phyloP scores from a whole-genome alignment of 2,797 vertebrate genomes.

The Lepilemur septentrionalis region DNA sequence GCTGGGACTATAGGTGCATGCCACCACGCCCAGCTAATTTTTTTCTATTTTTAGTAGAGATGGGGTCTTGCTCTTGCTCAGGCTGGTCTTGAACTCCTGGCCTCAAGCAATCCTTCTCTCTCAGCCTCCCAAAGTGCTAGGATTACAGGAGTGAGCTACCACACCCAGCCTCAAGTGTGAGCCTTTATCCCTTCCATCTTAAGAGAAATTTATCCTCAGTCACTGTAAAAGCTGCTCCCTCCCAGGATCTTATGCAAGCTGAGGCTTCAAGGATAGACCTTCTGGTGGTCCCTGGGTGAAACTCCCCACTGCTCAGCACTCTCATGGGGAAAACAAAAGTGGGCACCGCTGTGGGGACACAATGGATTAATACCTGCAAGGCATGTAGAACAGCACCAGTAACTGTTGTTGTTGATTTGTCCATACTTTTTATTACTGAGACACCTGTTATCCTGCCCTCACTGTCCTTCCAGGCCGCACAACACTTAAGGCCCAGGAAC shows the following conservation, averaged over 20 bases:
- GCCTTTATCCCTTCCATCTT: background rate
- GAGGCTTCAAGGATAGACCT: background rate
- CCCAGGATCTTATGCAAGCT: background rate
- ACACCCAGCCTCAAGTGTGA: background rate
- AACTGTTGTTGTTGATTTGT: background rate
- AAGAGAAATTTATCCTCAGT: background rate
- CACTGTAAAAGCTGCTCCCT: background rate
- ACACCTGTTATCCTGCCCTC: background rate
- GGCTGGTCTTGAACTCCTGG: no score
- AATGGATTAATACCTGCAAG: background rate
- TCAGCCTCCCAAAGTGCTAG: no score
- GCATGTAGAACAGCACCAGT: accelerated
- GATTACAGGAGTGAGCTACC: no score
- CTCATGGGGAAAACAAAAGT: background rate
- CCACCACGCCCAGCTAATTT: no score
- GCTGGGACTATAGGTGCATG: no score
- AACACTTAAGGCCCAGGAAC: background rate
- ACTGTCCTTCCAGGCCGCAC: background rate
- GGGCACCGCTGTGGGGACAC: accelerated
- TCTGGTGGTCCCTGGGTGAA: background rate
- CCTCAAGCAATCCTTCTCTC: no score
- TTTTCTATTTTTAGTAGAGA: no score
- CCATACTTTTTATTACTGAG: background rate
- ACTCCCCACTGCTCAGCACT: accelerated
- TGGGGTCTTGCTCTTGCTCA: no score